Conservation (phyloP, 2,113 vertebrate species). For the Isichthys henryi region DNA sequence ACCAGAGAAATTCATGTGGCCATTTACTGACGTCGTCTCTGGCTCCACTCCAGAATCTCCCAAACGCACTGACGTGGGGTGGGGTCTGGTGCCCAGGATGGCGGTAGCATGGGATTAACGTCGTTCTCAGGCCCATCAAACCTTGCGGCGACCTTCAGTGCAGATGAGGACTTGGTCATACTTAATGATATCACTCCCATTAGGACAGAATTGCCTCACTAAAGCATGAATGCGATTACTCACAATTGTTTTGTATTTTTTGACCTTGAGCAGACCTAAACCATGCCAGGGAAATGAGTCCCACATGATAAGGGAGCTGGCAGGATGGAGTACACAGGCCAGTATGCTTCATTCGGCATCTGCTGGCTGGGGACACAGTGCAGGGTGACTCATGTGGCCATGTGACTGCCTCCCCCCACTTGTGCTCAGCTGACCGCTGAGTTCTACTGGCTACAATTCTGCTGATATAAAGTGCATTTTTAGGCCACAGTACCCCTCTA, state of each 20-base stretch:
- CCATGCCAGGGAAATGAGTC: not conserved
- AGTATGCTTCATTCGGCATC: not conserved
- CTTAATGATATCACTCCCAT: not conserved
- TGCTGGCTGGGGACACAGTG: not conserved
- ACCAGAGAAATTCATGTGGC: not conserved
- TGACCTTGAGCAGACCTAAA: not conserved
- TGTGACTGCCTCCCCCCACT: not conserved
- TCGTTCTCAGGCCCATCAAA: not conserved
- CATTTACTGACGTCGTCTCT: not conserved
- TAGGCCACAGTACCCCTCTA: not conserved
- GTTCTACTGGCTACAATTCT: not conserved
- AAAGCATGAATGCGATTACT: not conserved
- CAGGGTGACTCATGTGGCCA: not conserved
- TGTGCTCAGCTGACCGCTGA: not conserved
- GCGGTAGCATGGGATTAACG: not conserved
- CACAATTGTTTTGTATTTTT: not conserved
- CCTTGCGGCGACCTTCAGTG: not conserved
- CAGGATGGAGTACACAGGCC: not conserved
- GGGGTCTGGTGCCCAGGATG: not conserved
- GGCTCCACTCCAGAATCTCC: not conserved
- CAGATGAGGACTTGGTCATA: not conserved
- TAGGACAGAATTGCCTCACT: not conserved
- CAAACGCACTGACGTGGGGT: not conserved
- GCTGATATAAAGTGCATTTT: not conserved
- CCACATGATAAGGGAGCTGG: not conserved